Percentiles rank a stretch among this genome's conserved stretches.
Conservation (phyloP, 2,797 vertebrate species). For the Scomberomorus guttatus region DNA sequence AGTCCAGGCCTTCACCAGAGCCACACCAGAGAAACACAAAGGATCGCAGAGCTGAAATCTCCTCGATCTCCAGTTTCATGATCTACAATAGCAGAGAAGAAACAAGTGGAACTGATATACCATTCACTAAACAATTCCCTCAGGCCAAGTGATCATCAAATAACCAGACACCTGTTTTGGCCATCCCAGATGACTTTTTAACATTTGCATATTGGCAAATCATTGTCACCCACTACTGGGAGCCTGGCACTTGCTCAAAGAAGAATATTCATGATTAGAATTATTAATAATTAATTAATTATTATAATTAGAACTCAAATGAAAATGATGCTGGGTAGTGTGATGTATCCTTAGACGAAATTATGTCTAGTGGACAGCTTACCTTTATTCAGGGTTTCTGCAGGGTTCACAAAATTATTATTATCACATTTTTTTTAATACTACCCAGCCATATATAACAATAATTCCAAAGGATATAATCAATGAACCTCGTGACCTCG, state of each 20-base stretch:
- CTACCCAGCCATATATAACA: too few species aligned
- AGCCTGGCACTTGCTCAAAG: neutral
- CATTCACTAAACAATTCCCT: neutral
- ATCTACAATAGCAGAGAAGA: slow-evolving; percentile 84
- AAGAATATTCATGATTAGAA: neutral
- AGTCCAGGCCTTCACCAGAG: slow-evolving; percentile 96
- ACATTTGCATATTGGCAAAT: neutral
- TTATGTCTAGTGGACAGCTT: too few species aligned
- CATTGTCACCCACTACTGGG: neutral
- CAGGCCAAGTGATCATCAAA: neutral
- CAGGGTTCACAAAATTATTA: too few species aligned
- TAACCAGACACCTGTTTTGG: neutral
- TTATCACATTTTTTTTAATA: too few species aligned
- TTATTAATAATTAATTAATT: too few species aligned
- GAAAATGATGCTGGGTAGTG: too few species aligned
- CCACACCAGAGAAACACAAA: slow-evolving; percentile 99
- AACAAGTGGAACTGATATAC: neutral
- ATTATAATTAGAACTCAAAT: too few species aligned
- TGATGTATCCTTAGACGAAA: too few species aligned
- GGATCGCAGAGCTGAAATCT: slow-evolving; percentile 94
- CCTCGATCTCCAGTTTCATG: slow-evolving; percentile 98
- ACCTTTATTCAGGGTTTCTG: too few species aligned
- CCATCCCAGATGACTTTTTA: neutral
- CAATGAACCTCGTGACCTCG: too few species aligned
- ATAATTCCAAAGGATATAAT: too few species aligned